Evolutionary conservation across 2,797 vertebrate genomes (phyloP), one percentile per base, ranked within the genome.

Genomic region (Trachops cirrhosus): DNA sequence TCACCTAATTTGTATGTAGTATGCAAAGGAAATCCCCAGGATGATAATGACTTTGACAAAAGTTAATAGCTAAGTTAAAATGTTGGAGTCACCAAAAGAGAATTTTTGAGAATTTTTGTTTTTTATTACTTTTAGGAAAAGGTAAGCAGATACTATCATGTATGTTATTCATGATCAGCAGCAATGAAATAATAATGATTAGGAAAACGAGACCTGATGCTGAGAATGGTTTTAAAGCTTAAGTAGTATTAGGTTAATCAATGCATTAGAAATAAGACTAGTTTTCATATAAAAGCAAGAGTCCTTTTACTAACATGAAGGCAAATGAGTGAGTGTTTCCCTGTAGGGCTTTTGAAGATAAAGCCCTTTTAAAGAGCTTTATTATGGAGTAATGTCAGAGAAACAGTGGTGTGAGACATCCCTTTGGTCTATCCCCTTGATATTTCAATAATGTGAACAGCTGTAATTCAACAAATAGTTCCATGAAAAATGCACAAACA

Each of bases 131-230:
- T 93, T 93, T 89, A 92, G 50, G 10, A 91, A 87, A 57, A 95
- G 11, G n/a, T 73, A 88, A 73, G 37, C 79, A 71, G 54, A 82
- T 89, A 95, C 54, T 86, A 82, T 70, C 16, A 86, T 71, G 41
- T n/a, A 16, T 92, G 79, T 77, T 75, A 92, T 41, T 86, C n/a
- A 64, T 64, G 59, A 15, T 87, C 34, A 91, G 62, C 19, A 91
- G 41, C 54, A 96, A 94, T 77, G 26, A 94, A 96, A 54, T 88
- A 91, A 50, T 39, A 94, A 48, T 83, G 94, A 97, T 95, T 79
- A 95, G 48, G 59, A 92, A 78, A 91, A 90, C 14, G 90, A 80
- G 37, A 46, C 32, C 91, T 86, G 75, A 88, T 70, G 26, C 21
- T 70, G 70, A 87, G 89, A 90, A 46, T 93, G 26, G 29, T 93